Conservation (phyloP, 2,113 vertebrate species). For the Saguinus imperator region DNA sequence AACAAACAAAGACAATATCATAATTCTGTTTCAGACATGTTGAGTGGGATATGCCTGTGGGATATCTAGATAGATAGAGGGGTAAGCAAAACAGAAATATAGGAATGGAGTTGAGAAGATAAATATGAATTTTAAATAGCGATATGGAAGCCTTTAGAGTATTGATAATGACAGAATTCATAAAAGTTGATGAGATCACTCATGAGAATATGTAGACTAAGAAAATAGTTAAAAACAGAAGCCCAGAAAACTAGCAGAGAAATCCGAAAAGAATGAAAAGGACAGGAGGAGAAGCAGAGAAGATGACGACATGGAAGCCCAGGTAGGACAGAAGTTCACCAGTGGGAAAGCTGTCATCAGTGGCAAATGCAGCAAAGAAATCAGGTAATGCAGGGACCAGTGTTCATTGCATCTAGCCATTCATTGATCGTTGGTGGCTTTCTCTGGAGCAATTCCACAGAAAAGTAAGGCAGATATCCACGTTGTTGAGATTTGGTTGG, state of each 20-base stretch:
- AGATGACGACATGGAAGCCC: not conserved
- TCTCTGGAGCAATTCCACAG: not conserved
- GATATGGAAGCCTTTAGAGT: not conserved
- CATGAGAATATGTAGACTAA: not conserved
- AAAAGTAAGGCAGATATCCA: not conserved
- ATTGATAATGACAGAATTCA: not conserved
- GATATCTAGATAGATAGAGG: not conserved
- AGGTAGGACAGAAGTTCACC: not conserved
- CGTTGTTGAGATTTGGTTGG: not conserved
- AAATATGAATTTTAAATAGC: constrained; percentile 27
- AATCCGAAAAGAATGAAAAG: not conserved
- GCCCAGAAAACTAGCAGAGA: not conserved
- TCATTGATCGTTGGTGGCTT: not conserved
- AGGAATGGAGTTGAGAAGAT: not conserved
- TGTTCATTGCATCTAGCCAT: not conserved
- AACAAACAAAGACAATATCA: not conserved
- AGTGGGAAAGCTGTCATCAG: not conserved
- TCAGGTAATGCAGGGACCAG: not conserved
- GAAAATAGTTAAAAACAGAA: not conserved
- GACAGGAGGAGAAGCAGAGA: not conserved
- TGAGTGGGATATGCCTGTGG: not conserved
- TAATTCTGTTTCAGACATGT: not conserved
- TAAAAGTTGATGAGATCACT: not conserved
- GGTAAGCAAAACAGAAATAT: not conserved
- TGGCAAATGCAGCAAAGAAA: not conserved